phyloP scores from a whole-genome alignment of 2,113 vertebrate species.

The Lucifuga dentata region DNA sequence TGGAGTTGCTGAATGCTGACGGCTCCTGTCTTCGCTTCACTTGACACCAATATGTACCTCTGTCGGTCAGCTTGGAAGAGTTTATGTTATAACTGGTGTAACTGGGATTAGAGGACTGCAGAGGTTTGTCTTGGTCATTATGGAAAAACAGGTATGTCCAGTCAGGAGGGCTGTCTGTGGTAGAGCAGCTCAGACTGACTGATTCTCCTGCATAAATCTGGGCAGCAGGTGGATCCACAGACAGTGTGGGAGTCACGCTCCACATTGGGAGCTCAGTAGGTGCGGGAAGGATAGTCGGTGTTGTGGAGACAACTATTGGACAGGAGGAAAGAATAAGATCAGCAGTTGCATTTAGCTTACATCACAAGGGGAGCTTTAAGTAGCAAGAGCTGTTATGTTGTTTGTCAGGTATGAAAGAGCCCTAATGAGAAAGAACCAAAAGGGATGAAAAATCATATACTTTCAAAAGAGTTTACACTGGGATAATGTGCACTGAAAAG shows the following conservation, averaged over 20 bases:
- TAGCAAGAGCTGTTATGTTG: too few relatives aligned
- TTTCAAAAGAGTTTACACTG: too few relatives aligned
- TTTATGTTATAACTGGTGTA: too few relatives aligned
- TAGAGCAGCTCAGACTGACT: neutral
- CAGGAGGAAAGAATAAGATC: too few relatives aligned
- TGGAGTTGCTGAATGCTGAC: neutral
- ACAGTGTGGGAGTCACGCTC: neutral
- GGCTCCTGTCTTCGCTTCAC: neutral
- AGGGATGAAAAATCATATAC: too few relatives aligned
- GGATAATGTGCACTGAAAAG: too few relatives aligned
- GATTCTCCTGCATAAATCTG: neutral
- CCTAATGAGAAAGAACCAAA: too few relatives aligned
- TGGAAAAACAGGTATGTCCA: slow-evolving; percentile 8
- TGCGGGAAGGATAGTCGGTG: too few relatives aligned
- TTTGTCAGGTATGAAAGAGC: too few relatives aligned
- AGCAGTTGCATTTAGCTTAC: too few relatives aligned
- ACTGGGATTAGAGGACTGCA: neutral
- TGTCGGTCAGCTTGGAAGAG: neutral
- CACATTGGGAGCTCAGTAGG: neutral
- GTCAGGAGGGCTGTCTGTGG: neutral
- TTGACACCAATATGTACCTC: slow-evolving; percentile 5
- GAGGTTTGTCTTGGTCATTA: neutral
- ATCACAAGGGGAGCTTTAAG: neutral
- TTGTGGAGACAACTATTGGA: too few relatives aligned
- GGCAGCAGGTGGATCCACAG: neutral